phyloP scores from a whole-genome alignment of 2,797 vertebrate species.

The Dendrocincla fuliginosa region DNA sequence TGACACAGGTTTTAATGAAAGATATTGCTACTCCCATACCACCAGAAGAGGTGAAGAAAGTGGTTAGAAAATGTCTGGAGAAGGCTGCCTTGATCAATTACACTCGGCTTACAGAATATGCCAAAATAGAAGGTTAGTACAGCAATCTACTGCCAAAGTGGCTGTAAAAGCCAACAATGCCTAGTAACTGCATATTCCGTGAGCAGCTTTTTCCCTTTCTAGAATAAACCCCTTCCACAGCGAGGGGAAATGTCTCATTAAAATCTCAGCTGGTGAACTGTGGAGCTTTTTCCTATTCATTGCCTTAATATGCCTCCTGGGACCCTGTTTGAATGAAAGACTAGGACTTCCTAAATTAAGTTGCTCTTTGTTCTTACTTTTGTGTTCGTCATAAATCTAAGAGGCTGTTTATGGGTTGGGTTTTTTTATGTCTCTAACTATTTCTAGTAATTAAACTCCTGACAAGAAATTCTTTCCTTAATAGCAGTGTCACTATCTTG shows the following conservation, averaged over 20 bases:
- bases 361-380: conserved; percentile 78
- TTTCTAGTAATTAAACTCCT: conserved; percentile 53
- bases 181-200: conserved; percentile 76
- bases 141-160: conserved; percentile 69
- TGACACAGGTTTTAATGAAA: conserved; percentile 92
- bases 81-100: conserved; percentile 95
- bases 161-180: conserved; percentile 72
- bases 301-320: conserved; percentile 85
- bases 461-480: conserved; percentile 9
- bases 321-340: conserved; percentile 77
- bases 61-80: conserved; percentile 92
- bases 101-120: conserved; percentile 92
- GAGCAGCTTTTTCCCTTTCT: conserved; percentile 73
- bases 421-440: conserved; percentile 65
- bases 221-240: conserved; percentile 75
- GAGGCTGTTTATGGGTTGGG: not conserved
- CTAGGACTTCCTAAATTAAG: conserved; percentile 74
- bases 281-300: conserved; percentile 83
- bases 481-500: not conserved
- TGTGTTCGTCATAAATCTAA: conserved; percentile 59
- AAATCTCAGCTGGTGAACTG: conserved; percentile 85
- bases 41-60: conserved; percentile 91
- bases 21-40: conserved; percentile 93
- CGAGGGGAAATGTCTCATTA: conserved; percentile 85
- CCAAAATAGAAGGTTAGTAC: conserved; percentile 91